Conservation (phyloP, 2,888 invertebrate species). For the Andrena trimmerana region DNA sequence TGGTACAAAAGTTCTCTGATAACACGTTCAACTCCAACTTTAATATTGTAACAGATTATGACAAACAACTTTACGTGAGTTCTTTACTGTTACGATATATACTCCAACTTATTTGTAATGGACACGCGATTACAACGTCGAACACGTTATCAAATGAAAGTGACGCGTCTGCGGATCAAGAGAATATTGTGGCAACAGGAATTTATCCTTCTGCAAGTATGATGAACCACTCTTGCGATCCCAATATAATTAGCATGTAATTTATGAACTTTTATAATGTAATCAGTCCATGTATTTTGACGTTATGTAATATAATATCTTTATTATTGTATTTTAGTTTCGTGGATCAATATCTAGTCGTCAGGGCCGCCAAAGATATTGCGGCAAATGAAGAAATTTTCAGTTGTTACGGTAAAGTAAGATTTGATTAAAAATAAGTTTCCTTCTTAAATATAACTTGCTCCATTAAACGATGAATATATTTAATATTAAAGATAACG, state of each 20-base stretch:
- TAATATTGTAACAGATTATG: slow-evolving; percentile 69
- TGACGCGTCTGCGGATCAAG: slow-evolving; percentile 75
- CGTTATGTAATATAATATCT: slow-evolving; percentile 87
- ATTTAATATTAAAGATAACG: neutral
- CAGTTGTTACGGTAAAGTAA: slow-evolving; percentile 91
- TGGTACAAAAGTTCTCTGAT: slow-evolving; percentile 75
- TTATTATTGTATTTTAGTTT: slow-evolving; percentile 86
- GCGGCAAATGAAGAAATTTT: slow-evolving; percentile 90
- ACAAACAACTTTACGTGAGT: slow-evolving; percentile 86
- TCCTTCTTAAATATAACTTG: neutral
- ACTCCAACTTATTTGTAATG: slow-evolving; percentile 93
- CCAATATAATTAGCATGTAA: slow-evolving; percentile 92
- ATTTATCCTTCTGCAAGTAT: slow-evolving; percentile 95
- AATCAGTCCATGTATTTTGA: slow-evolving; percentile 6
- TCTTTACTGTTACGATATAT: slow-evolving; percentile 91
- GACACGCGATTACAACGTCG: slow-evolving; percentile 88
- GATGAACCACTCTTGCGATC: slow-evolving; percentile 97
- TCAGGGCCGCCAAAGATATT: slow-evolving; percentile 89
- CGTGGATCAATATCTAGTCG: slow-evolving; percentile 89
- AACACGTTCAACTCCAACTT: slow-evolving; percentile 67
- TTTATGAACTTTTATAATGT: slow-evolving; percentile 53
- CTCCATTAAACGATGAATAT: neutral
- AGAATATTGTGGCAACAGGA: slow-evolving; percentile 90
- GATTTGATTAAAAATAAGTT: slow-evolving; percentile 6
- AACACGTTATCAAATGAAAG: slow-evolving; percentile 70